phyloP scores from a whole-genome alignment of 2,888 invertebrate genomes.

The Argyresthia albistria region DNA sequence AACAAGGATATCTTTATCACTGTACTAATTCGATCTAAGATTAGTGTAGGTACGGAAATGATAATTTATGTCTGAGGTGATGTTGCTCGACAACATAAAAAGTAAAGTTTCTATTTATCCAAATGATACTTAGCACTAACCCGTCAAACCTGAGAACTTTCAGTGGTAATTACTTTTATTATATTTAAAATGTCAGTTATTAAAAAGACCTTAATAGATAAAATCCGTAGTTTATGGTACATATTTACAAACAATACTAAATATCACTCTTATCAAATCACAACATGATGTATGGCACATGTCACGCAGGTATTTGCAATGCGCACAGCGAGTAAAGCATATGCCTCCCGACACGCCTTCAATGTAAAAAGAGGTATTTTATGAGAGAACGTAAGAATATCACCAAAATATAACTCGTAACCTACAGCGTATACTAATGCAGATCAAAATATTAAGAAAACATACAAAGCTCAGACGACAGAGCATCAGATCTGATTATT shows the following conservation, averaged over 20 bases:
- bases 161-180: not conserved
- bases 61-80: no score
- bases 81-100: no score
- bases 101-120: no score
- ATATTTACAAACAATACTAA: conserved; percentile 71
- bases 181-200: conserved; percentile 1
- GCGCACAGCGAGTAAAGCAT: conserved; percentile 22
- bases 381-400: conserved; percentile 42
- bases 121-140: not conserved
- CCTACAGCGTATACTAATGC: conserved; percentile 46
- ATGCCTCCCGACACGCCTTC: conserved; percentile 50
- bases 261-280: conserved; percentile 68
- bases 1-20: not conserved
- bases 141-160: not conserved
- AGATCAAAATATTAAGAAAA: conserved; percentile 45
- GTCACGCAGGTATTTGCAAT: conserved; percentile 39
- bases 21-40: not conserved
- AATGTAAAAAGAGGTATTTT: conserved; percentile 26
- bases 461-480: conserved; percentile 29
- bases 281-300: conserved; percentile 71
- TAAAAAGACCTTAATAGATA: not conserved
- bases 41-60: not conserved
- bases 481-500: conserved; percentile 74
- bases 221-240: conserved; percentile 46
- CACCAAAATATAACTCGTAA: conserved; percentile 51